phyloP scores from a whole-genome alignment of 2,797 vertebrate species.

The Micropoecilia bifurca region DNA sequence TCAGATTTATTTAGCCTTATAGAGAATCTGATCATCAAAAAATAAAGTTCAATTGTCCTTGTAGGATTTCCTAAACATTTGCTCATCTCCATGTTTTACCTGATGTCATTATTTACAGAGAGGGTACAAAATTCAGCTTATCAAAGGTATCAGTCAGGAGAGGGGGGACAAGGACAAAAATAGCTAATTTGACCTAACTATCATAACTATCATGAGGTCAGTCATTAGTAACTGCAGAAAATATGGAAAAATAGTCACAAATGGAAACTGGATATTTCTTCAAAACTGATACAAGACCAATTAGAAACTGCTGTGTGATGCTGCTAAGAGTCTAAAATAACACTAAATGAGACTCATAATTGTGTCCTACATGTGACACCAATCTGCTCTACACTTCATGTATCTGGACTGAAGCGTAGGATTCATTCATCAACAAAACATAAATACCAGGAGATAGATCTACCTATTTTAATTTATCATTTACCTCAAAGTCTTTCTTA shows the following conservation, averaged over 20 bases:
- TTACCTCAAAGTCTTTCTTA: neutral
- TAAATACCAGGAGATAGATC: neutral
- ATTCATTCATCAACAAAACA: neutral
- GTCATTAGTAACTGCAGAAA: neutral
- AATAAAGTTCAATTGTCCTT: neutral
- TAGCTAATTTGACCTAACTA: neutral
- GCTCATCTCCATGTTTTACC: neutral
- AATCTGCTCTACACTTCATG: neutral
- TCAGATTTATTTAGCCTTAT: neutral
- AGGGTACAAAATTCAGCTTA: neutral
- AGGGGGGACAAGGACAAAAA: neutral
- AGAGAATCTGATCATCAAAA: neutral
- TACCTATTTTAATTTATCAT: neutral
- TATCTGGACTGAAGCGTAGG: neutral
- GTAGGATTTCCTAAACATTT: neutral
- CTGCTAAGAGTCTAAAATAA: neutral
- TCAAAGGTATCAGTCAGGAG: neutral
- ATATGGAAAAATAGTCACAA: neutral
- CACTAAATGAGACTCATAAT: neutral
- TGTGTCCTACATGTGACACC: neutral
- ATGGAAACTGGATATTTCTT: neutral
- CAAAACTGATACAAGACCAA: neutral
- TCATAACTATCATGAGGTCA: neutral
- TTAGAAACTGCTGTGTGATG: neutral
- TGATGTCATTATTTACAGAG: neutral